Percentiles rank a stretch among this genome's conserved stretches.
phyloP scores from a whole-genome alignment of 1,140 invertebrate genomes.

The Calycopis cecrops region DNA sequence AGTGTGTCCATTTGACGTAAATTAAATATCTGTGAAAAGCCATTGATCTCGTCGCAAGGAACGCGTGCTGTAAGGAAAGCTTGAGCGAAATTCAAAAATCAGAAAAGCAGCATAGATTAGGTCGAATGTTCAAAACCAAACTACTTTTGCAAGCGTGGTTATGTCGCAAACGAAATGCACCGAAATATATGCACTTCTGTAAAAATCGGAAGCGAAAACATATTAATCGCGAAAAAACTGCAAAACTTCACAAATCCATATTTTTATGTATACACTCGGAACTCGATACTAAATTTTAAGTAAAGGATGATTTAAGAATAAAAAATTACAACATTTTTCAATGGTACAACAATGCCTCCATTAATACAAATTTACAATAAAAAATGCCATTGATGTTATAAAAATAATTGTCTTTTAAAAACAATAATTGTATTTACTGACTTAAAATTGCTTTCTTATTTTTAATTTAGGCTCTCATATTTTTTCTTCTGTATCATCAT shows the following conservation, averaged over 20 bases:
- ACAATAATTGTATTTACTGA: too few relatives aligned
- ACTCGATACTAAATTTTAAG: not conserved
- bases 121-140: conserved; percentile 61
- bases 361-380: too few relatives aligned
- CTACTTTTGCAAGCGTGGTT: conserved; percentile 68
- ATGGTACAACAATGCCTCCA: too few relatives aligned
- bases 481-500: too few relatives aligned
- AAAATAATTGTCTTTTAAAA: too few relatives aligned
- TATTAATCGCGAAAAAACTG: conserved; percentile 27
- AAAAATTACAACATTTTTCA: too few relatives aligned
- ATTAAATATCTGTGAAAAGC: conserved; percentile 9
- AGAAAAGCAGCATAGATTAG: conserved; percentile 61
- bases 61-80: conserved; percentile 41
- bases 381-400: too few relatives aligned
- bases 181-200: conserved; percentile 43
- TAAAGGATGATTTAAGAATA: conserved; percentile 5
- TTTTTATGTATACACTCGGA: not conserved
- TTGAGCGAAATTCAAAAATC: conserved; percentile 41
- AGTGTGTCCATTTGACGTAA: not conserved
- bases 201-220: conserved; percentile 47
- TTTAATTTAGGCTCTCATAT: too few relatives aligned
- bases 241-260: conserved; percentile 15
- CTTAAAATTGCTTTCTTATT: too few relatives aligned
- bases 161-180: conserved; percentile 52
- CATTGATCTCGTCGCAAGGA: conserved; percentile 4